Evolutionary conservation across 2,797 vertebrate genomes (phyloP), one percentile per base, ranked within the genome.

Genomic region (Pteropus rufus): DNA sequence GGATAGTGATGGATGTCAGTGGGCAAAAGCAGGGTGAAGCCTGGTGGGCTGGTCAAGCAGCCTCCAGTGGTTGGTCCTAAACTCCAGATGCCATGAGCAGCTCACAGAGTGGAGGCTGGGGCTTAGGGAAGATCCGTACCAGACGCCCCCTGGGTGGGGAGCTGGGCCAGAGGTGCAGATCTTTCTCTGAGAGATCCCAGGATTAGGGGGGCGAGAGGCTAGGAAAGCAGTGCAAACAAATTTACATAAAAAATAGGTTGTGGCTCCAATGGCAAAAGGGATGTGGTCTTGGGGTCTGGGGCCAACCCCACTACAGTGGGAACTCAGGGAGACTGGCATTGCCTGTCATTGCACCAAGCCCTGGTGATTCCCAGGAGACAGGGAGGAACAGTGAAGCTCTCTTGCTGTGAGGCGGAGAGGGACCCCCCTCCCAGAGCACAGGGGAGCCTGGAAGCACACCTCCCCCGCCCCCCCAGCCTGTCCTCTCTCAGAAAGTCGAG

Each of bases 261-360:
- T 31, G 36, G 21, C n/a, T 86, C 21, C 34, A 24, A 15, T 18
- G 34, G 10, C 72, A 29, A 79, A 81, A 44, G 60, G 73, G 62
- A 41, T 29, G 3, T 23, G 3, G 19, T 7, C 52, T 29, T 19
- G 7, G 19, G 26, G 18, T 26, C 86, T 4, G 36, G 14, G n/a
- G 54, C 34, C 1, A 0, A 34, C 31, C 77, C 72, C 23, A 23
- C 36, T 52, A 65, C 26, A 82, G 56, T 11, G 18, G 54, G 54
- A 26, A 70, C 83, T 81, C 96, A 5, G 54, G 77, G 84, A 72
- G 89, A 86, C 92, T 58, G 89, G n/a, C 34, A 26, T 81, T 75
- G 7, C 62, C 92, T 73, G 75, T 75, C 92, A 92, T 94, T 34
- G 58, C 81, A 86, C 93, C 93, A 89, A 70, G 75, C 19, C 80